phyloP scores from a whole-genome alignment of 2,888 invertebrate species.

The Troides oblongomaculatus region DNA sequence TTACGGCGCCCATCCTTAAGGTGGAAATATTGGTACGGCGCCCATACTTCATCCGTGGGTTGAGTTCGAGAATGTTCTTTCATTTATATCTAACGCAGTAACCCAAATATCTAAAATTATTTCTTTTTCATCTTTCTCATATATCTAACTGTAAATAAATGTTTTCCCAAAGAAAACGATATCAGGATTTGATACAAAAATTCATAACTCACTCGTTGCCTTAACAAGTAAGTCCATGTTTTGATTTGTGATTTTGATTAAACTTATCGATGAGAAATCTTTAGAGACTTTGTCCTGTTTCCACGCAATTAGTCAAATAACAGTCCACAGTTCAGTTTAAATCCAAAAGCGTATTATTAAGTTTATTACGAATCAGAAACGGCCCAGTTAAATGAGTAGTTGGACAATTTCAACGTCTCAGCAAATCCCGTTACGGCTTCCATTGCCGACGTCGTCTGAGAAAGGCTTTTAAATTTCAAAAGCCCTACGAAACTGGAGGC shows the following conservation, averaged over 20 bases:
- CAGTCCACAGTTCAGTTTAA: neutral
- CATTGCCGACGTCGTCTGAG: constrained; percentile 34
- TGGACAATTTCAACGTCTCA: constrained; percentile 34
- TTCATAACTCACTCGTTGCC: too few relatives aligned
- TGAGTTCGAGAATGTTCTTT: constrained; percentile 14
- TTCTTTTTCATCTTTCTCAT: too few relatives aligned
- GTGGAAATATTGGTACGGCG: constrained; percentile 23
- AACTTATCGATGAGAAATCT: too few relatives aligned
- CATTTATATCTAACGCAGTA: neutral
- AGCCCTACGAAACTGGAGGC: constrained; percentile 44
- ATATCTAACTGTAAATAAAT: too few relatives aligned
- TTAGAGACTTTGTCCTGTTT: neutral
- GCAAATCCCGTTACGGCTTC: constrained; percentile 30
- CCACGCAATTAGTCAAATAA: neutral
- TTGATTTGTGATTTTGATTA: too few relatives aligned
- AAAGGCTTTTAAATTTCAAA: constrained; percentile 53
- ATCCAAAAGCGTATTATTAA: constrained; percentile 3
- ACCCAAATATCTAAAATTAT: too few relatives aligned
- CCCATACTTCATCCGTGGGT: constrained; percentile 8
- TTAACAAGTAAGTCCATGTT: too few relatives aligned
- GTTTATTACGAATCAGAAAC: constrained; percentile 3
- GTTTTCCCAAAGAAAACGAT: too few relatives aligned
- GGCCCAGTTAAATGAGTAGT: constrained; percentile 27
- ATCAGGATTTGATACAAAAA: too few relatives aligned
- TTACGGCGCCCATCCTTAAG: constrained; percentile 41